Evolutionary conservation across 1,140 invertebrate genomes (phyloP).

Genomic region (Caenorhabditis briggsae): DNA sequence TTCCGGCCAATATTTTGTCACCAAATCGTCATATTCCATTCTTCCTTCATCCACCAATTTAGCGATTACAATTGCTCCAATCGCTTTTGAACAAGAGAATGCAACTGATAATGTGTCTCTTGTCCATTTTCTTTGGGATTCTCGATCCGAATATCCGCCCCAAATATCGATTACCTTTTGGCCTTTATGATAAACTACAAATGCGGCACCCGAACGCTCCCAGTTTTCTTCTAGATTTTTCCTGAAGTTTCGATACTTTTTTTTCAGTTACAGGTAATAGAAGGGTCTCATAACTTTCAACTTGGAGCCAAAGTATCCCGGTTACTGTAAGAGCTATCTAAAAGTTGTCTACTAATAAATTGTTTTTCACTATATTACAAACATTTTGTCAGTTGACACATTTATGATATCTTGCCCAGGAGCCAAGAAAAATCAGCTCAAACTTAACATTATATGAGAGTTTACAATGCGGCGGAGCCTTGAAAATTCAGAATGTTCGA

Average conservation of each 20-base stretch:
- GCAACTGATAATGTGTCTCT: constrained; percentile 55
- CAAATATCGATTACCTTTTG: constrained; percentile 57
- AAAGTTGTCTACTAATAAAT: no score
- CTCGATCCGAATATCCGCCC: constrained; percentile 61
- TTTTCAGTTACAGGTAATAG: no score
- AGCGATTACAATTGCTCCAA: constrained; percentile 74
- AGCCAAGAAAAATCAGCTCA: no score
- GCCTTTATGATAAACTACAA: constrained; percentile 53
- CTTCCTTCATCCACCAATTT: constrained; percentile 76
- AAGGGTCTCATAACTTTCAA: no score
- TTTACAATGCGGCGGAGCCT: no score
- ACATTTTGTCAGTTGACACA: no score
- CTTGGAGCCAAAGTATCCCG: no score
- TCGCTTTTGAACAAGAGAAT: constrained; percentile 62
- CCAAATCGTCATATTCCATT: constrained; percentile 75
- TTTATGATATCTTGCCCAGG: no score
- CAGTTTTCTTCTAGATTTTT: constrained; percentile 53
- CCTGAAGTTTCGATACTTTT: constrained; percentile 16
- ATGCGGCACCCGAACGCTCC: constrained; percentile 50
- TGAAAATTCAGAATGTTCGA: no score
- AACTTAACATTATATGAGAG: no score
- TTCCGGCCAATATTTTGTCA: constrained; percentile 78
- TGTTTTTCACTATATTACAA: no score
- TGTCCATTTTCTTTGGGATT: constrained; percentile 55
- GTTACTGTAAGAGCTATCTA: no score